These are phyloP conservation scores for Origma solitaria DNA, from an alignment of 2,113 vertebrate genomes.

Conservation along the genomic window DNA sequence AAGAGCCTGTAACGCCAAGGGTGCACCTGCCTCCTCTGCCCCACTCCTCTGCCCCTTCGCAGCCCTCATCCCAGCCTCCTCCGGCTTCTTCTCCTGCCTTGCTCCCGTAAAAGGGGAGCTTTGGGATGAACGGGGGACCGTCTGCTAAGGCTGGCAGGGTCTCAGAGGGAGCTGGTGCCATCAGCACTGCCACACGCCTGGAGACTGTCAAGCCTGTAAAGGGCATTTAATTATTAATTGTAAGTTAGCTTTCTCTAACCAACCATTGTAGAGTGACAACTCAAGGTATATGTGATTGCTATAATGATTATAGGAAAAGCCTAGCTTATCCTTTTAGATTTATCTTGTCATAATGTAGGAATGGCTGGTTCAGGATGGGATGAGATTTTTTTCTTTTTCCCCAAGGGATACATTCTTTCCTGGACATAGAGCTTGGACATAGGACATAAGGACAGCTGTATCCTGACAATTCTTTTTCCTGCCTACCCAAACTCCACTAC, in stretches of 20 bases:
- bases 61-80: background rate
- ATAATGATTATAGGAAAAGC: background rate
- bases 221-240: background rate
- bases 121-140: fast-evolving
- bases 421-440: background rate
- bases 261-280: background rate
- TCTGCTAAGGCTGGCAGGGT: background rate
- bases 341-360: background rate
- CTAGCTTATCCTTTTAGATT: background rate
- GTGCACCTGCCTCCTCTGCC: background rate
- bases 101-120: background rate
- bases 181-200: background rate
- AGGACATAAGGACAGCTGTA: background rate
- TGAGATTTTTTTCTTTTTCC: background rate
- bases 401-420: background rate
- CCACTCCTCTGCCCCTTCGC: background rate
- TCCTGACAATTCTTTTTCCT: background rate
- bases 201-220: background rate
- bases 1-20: background rate
- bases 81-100: background rate
- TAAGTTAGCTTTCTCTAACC: background rate
- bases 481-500: background rate
- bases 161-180: background rate
- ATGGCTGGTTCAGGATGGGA: background rate
- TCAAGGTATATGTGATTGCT: fast-evolving